Base-by-base conservation (phyloP, 2,888 invertebrate genomes). In the Eupithecia abbreviata region DNA sequence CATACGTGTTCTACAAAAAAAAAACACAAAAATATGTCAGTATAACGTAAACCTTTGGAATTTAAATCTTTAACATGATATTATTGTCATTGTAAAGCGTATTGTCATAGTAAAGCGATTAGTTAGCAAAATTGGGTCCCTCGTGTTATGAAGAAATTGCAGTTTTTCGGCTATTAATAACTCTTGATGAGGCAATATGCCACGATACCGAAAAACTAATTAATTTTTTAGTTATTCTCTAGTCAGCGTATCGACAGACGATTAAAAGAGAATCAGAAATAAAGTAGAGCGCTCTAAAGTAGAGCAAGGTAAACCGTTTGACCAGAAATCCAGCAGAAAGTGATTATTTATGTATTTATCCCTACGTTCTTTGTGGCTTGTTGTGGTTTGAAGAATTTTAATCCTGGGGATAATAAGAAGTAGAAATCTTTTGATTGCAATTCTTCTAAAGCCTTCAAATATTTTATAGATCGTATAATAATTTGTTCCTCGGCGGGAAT, bases 281-380 rank as follows among this genome's bases (percentile, higher is more conserved):
- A 55, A 55, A 55, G 55, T 55, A 55, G 9, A 3, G 55, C 55
- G n/a, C 55, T 55, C 15, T 2, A 2, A 49, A 51, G 15, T 51
- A 55, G 55, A 55, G n/a, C 55, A 55, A 55, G 55, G 55, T 55
- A n/a, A 18, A 55, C 55, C n/a, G n/a, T 55, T n/a, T 55, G n/a
- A 55, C 55, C 55, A 9, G 55, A 55, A 55, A 2, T 55, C 18
- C 9, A 55, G 9, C n/a, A n/a, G n/a, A n/a, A 9, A n/a, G n/a
- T n/a, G 51, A 3, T 55, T n/a, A 55, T 55, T 55, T 55, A 55
- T n/a, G n/a, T 55, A 55, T 55, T n/a, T 9, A 55, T 0, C 9
- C 3, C 7, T 55, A 55, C 6, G n/a, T 51, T n/a, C n/a, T n/a
- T n/a, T n/a, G n/a, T n/a, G n/a, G n/a, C n/a, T n/a, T n/a, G n/a